Conservation (phyloP, 2,113 vertebrate genomes). For the Pedionomus torquatus region DNA sequence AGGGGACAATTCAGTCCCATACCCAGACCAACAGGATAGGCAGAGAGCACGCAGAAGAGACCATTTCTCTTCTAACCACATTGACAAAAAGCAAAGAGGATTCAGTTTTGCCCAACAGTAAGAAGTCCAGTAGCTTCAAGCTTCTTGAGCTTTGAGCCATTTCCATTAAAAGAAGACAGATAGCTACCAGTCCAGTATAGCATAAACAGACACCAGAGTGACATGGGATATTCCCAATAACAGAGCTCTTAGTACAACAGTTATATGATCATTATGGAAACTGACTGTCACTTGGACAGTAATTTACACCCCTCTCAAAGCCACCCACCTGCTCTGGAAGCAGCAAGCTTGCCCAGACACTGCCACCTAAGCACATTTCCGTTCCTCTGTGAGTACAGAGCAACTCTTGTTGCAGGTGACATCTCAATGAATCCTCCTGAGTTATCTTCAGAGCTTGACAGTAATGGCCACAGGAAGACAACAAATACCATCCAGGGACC, state of each 20-base stretch:
- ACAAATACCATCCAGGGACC: neutral
- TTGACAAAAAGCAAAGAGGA: neutral
- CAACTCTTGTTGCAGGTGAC: neutral
- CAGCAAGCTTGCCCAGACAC: neutral
- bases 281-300: neutral
- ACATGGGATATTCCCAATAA: too few species aligned
- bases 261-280: neutral
- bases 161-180: neutral
- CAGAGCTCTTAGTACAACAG: accelerated
- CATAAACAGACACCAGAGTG: neutral
- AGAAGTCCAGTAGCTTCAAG: neutral
- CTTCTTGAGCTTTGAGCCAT: neutral
- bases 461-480: neutral
- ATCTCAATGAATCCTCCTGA: neutral
- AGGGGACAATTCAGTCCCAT: neutral
- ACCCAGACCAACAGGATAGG: neutral
- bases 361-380: neutral
- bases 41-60: neutral
- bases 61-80: neutral
- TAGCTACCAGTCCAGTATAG: neutral
- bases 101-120: neutral
- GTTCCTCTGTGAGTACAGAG: neutral
- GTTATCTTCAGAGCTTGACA: neutral
- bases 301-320: neutral
- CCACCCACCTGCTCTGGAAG: neutral